phyloP scores from a whole-genome alignment of 2,888 invertebrate species.

The Galerucella pusilla region DNA sequence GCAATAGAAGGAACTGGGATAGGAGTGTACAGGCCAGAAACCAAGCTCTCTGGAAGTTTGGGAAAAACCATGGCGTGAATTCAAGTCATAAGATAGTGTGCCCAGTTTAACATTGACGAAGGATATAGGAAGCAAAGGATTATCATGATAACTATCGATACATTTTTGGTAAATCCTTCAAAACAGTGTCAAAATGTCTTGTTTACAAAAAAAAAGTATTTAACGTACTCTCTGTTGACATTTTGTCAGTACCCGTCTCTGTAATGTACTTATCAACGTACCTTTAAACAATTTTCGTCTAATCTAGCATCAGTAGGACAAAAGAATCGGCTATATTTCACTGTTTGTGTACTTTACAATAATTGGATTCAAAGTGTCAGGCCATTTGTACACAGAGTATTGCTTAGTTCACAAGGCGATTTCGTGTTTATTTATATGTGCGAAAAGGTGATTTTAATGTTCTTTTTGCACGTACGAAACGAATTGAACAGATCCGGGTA shows the following conservation, averaged over 20 bases:
- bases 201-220: no score
- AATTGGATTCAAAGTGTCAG: slow-evolving; percentile 35
- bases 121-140: no score
- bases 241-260: neutral
- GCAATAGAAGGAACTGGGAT: no score
- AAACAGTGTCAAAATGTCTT: no score
- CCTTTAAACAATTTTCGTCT: slow-evolving; percentile 45
- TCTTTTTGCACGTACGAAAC: slow-evolving; percentile 43
- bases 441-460: slow-evolving; percentile 45
- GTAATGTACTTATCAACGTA: neutral
- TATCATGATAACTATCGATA: no score
- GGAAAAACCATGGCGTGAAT: no score
- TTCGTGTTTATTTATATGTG: slow-evolving; percentile 48
- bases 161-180: no score
- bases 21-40: no score
- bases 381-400: slow-evolving; percentile 42
- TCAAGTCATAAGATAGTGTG: no score
- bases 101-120: no score
- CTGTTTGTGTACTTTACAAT: slow-evolving; percentile 55
- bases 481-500: slow-evolving; percentile 15
- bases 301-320: slow-evolving; percentile 39
- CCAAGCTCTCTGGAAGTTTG: no score
- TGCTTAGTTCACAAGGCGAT: slow-evolving; percentile 39
- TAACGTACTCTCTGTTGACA: no score
- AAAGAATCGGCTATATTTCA: slow-evolving; percentile 52